Evolutionary conservation across 92 coral and sea anemone species (phyloP), one percentile per base, ranked within the genome.

Genomic region (Phymanthus crucifer): DNA sequence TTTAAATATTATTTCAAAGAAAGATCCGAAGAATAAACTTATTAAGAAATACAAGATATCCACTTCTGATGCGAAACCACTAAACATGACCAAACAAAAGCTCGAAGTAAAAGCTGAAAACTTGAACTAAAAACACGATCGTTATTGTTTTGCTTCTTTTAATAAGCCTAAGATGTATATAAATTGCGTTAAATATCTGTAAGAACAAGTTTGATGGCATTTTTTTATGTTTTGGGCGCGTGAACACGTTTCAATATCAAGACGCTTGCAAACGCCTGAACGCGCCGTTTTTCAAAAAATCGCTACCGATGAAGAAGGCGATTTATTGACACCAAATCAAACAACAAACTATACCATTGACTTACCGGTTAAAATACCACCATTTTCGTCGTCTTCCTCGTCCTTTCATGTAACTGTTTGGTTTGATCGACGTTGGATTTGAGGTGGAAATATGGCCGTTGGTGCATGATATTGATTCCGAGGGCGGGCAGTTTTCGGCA

Each of bases 351-450:
- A 37, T 26, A n/a, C 17, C 24, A 77, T 56, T 48, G 58, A 87
- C 94, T 65, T 78, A 93, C 97, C 94, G 87, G 19, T 91, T 83
- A 86, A 93, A 93, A 71, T 88, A 90, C 87, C 84, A 87, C 97
- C 97, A 93, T 38, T 82, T 86, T 88, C 90, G 87, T 48, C 92
- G 85, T 83, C 94, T 76, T 36, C 70, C 84, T 73, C 71, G 81
- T 58, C 84, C 76, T 90, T 93, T 88, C 32, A 79, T 78, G 77
- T 83, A 86, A 80, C 71, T 90, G 32, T 61, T 72, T 47, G 86
- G 85, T 75, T 87, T 81, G 52, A 78, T 79, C 69, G 81, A 77
- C 73, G 87, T 78, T 50, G 78, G 47, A 70, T 80, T 37, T 17
- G 72, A 23, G 58, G 32, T 12, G 32, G 64, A 32, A 46, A 21